A percentile compares a stretch with the other conserved stretches of the same genome.
phyloP scores from a whole-genome alignment of 1,140 invertebrate species.

The Adelges cooleyi region DNA sequence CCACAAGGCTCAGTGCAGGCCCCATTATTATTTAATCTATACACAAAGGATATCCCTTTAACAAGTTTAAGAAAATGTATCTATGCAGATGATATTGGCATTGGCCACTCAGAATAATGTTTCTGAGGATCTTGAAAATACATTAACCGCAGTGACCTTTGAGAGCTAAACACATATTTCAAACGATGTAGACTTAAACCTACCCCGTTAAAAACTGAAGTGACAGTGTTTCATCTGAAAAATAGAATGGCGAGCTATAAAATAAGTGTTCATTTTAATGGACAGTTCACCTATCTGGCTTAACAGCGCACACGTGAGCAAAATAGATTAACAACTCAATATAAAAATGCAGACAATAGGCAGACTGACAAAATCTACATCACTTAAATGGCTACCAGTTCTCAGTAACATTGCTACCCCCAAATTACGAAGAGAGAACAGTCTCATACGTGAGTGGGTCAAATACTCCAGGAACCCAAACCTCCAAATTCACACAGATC shows the following conservation, averaged over 20 bases:
- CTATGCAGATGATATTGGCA: neutral
- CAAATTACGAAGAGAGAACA: neutral
- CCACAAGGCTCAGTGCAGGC: too few species aligned
- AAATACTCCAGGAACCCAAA: neutral
- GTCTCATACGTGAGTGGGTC: neutral
- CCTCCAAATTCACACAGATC: neutral
- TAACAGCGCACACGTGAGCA: neutral
- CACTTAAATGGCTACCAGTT: neutral
- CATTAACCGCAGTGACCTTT: neutral
- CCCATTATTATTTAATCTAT: conserved; percentile 18
- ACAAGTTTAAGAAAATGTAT: neutral
- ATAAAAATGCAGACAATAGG: neutral
- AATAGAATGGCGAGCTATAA: neutral
- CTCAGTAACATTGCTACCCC: neutral
- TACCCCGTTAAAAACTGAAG: neutral
- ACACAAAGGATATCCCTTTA: neutral
- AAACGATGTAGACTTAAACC: neutral
- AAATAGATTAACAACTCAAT: neutral
- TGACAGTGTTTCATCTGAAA: neutral
- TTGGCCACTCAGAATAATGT: neutral
- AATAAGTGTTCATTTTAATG: neutral
- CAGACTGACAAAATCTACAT: neutral
- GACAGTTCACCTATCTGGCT: neutral
- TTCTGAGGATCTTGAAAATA: conserved; percentile 1
- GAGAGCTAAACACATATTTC: neutral